Base-by-base conservation (phyloP, 1,140 invertebrate species). In the Cotesia typhae region DNA sequence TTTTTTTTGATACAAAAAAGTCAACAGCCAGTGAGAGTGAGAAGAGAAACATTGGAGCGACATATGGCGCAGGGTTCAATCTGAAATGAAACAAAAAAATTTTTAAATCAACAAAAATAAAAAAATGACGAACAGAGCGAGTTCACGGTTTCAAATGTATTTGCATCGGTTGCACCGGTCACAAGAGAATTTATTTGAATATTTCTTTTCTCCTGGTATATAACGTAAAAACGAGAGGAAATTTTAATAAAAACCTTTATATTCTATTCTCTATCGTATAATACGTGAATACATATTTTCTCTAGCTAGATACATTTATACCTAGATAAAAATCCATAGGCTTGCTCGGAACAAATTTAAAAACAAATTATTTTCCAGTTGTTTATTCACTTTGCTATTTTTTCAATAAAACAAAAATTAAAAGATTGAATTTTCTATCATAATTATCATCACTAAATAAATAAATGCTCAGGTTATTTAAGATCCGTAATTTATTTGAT, bases 171-270 rank as follows among this genome's bases (percentile, higher is more conserved):
- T 61, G 71, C 71, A 67, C 35, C 71, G 37, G 65, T 72, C 41
- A 65, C 65, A 51, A 52, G 64, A 67, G 71, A 72, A 72, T 72
- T 72, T 67, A 72, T 72, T 67, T 65, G 64, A 67, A 72, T 72
- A 72, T 72, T 72, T 72, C 55, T 67, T 72, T 72, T n/a, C 10
- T 37, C 20, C 47, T 6, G 10, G 53, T 59, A 20, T 59, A 55
- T 35, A 28, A 38, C 64, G 51, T 51, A 52, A 66, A 66, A 66
- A 66, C 51, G 6, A 53, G n/a, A n/a, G 4, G 41, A 53, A 66
- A 52, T 66, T 38, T 72, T 60, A 36, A 63, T 63, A 71, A 71
- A 71, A 71, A 71, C 51, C 61, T 47, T 47, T 47, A 41, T 41
- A 41, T 41, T 41, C 47, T 20, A 65, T 51, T 55, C 12, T 55